These are phyloP conservation scores for Chelmon rostratus DNA, from an alignment of 2,797 vertebrate species.

Conservation along the genomic window DNA sequence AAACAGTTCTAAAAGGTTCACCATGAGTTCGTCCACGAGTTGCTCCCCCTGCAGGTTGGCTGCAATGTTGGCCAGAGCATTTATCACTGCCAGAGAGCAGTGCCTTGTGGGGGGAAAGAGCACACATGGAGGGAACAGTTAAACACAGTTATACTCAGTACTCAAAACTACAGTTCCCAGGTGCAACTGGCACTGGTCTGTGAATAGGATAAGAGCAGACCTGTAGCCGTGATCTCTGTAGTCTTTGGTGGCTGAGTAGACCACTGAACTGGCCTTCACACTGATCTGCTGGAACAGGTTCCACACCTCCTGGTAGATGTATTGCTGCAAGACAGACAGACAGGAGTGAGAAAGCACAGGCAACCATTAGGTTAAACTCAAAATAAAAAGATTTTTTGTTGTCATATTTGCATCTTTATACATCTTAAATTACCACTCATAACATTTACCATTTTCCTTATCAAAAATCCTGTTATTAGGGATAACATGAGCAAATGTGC, in stretches of 20 bases:
- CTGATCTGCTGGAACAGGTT: constrained; percentile 99
- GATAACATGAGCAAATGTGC: background rate
- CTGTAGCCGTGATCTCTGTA: constrained; percentile 97
- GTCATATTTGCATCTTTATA: background rate
- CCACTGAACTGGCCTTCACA: constrained; percentile 97
- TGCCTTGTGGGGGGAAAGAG: constrained; percentile 83
- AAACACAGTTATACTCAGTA: background rate
- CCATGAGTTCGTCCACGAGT: constrained; percentile 95
- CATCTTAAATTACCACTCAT: background rate
- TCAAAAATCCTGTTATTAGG: background rate
- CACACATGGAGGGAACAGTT: constrained; percentile 77
- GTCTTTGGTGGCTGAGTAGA: constrained; percentile 97
- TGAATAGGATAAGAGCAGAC: constrained; percentile 70
- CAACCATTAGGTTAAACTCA: background rate
- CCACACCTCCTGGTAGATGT: constrained; percentile 99
- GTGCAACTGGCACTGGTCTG: background rate
- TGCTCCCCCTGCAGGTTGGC: constrained; percentile 97
- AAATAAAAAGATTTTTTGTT: background rate
- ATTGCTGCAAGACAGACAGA: constrained; percentile 87
- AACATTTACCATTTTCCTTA: background rate
- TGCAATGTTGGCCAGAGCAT: constrained; percentile 96
- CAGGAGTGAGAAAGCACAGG: background rate
- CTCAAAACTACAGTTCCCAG: too few relatives aligned
- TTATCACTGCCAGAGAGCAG: constrained; percentile 97
- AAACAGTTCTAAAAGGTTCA: constrained; percentile 97